phyloP scores from a whole-genome alignment of 2,113 vertebrate genomes.

The Pagrus major region DNA sequence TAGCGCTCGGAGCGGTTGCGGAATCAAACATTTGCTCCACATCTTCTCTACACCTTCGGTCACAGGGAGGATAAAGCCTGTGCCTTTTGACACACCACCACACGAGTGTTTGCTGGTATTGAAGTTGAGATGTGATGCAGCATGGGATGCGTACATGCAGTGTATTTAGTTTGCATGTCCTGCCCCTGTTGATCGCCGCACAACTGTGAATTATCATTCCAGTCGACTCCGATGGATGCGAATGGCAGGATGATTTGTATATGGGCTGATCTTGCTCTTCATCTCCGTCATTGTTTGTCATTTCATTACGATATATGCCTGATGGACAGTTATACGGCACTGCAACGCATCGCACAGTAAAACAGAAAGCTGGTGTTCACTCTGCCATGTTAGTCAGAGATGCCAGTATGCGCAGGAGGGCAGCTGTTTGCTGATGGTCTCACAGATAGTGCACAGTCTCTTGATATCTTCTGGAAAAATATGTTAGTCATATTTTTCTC shows the following conservation, averaged over 20 bases:
- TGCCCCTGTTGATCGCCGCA: not conserved
- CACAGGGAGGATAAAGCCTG: not conserved
- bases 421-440: constrained; percentile 30
- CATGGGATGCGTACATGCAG: not conserved
- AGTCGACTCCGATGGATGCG: not conserved
- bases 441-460: constrained; percentile 27
- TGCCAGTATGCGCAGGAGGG: constrained; percentile 1
- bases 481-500: constrained; percentile 38
- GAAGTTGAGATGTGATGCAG: not conserved
- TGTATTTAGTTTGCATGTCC: constrained; percentile 15
- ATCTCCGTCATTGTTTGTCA: not conserved
- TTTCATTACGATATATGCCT: not conserved
- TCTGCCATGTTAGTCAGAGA: not conserved
- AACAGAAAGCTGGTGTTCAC: not conserved
- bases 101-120: not conserved
- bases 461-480: constrained; percentile 47
- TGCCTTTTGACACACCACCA: not conserved
- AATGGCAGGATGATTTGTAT: not conserved
- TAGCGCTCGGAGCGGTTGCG: constrained; percentile 10
- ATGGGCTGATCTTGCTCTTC: not conserved
- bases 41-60: constrained; percentile 1
- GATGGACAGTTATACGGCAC: not conserved
- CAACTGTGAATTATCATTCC: constrained; percentile 44
- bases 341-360: not conserved
- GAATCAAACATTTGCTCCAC: constrained; percentile 19